Evolutionary conservation across 2,888 invertebrate species (phyloP), one percentile per base, ranked within the genome.

Genomic region (Ennomos quercinarius): DNA sequence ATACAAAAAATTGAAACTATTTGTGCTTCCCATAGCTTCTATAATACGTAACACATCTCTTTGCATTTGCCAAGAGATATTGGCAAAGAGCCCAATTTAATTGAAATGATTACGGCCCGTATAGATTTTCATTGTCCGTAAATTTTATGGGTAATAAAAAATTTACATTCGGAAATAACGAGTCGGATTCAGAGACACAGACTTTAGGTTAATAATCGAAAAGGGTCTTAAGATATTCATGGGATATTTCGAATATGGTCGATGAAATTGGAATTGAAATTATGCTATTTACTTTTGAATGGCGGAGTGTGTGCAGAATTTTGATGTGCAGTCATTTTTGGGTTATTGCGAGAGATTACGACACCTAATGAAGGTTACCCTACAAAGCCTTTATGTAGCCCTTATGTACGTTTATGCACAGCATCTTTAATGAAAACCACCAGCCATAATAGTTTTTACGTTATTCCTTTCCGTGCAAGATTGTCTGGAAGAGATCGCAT

Each of bases 41-140:
- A n/a, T n/a, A n/a, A n/a, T n/a, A n/a, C n/a, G n/a, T n/a, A n/a
- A n/a, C n/a, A n/a, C n/a, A n/a, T n/a, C n/a, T n/a, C n/a, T n/a
- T n/a, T n/a, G n/a, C 38, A 39, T 38, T 52, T 52, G 45, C 11
- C 27, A 13, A 45, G 36, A 49, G 41, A 61, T 53, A 5, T 52
- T 54, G 41, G 57, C 49, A 45, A 57, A 53, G 61, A 27, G 53
- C 50, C 42, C 59, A 64, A 60, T 66, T 74, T 70, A 76, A 77
- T 72, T 75, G 72, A 67, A 76, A 70, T 68, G 72, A 74, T 74
- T 70, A 72, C 66, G 48, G 52, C 49, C 58, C 64, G 48, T 44
- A 73, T 73, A 53, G 46, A 36, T 36, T 48, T 62, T 67, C 60
- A 61, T 55, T 57, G 65, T 57, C 43, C 53, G 57, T 66, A 58